These are phyloP conservation scores for Bicyclus anynana DNA, from an alignment of 1,140 invertebrate genomes.

Conservation along the genomic window DNA sequence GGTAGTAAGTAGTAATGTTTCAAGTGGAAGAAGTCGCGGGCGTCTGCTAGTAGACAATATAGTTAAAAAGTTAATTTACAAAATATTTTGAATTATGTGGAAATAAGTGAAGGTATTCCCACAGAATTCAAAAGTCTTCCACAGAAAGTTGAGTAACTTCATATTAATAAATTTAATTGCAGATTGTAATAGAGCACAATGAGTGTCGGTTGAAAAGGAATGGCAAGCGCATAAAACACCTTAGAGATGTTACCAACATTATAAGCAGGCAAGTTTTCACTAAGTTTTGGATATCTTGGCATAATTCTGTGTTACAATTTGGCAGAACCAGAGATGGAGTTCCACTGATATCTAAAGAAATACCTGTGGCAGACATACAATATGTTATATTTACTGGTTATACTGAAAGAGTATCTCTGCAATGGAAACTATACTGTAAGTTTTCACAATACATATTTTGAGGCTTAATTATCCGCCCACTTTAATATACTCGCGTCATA, in stretches of 20 bases:
- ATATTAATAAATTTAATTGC: background rate
- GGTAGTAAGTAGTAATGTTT: too few relatives aligned
- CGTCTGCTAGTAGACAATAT: too few relatives aligned
- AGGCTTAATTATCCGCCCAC: too few relatives aligned
- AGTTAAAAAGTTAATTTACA: too few relatives aligned
- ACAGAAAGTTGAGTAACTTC: background rate
- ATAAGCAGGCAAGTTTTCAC: background rate
- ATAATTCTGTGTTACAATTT: background rate
- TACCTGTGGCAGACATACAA: background rate
- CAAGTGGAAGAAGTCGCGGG: too few relatives aligned
- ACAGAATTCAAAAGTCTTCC: too few relatives aligned
- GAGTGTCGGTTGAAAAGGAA: slow-evolving; percentile 5
- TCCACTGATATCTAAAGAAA: background rate
- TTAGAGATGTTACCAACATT: background rate
- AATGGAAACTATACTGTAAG: slow-evolving; percentile 11
- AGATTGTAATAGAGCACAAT: background rate
- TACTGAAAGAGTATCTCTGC: background rate
- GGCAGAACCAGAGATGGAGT: background rate
- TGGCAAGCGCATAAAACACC: background rate
- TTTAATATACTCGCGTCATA: too few relatives aligned
- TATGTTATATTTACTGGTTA: slow-evolving; percentile 9
- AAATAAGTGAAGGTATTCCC: too few relatives aligned
- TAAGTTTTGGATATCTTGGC: slow-evolving; percentile 8
- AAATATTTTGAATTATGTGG: too few relatives aligned
- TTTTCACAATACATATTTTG: background rate